Conservation (phyloP, 2,888 invertebrate genomes). For the Dynastes maya region DNA sequence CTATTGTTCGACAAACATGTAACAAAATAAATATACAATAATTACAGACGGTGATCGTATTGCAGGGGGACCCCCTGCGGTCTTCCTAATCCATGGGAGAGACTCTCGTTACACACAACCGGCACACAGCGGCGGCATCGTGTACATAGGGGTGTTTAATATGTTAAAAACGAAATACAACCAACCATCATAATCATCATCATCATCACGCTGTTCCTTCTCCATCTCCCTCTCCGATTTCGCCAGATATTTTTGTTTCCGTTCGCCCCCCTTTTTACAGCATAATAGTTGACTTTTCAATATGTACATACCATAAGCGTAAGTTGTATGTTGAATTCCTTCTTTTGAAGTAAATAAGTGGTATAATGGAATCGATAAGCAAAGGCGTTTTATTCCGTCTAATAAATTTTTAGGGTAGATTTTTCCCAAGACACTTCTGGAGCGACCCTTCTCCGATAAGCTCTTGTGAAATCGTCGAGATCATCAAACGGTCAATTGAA, state of each 20-base stretch:
- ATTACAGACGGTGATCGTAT: constrained; percentile 45
- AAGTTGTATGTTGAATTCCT: constrained; percentile 7
- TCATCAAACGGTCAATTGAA: constrained; percentile 37
- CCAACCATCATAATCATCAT: constrained; percentile 14
- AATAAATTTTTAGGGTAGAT: constrained; percentile 26
- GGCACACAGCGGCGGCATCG: not conserved
- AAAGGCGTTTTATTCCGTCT: not conserved
- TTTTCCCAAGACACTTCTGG: constrained; percentile 39
- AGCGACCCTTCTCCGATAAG: not conserved
- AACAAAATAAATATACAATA: constrained; percentile 53
- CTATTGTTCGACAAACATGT: constrained; percentile 52
- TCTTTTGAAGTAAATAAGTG: constrained; percentile 30
- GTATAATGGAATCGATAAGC: not conserved
- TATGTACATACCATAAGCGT: not conserved
- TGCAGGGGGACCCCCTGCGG: constrained; percentile 50
- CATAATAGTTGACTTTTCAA: constrained; percentile 21
- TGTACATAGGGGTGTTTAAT: constrained; percentile 50
- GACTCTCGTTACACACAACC: constrained; percentile 46
- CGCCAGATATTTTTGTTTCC: constrained; percentile 18
- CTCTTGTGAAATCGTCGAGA: not conserved
- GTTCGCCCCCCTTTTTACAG: constrained; percentile 20
- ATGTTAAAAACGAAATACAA: constrained; percentile 45
- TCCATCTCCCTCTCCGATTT: not conserved
- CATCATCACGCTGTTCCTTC: constrained; percentile 2
- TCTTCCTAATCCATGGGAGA: constrained; percentile 50